Evolutionary conservation across 2,797 vertebrate species (phyloP).

Genomic region (Synaphobranchus kaupii): DNA sequence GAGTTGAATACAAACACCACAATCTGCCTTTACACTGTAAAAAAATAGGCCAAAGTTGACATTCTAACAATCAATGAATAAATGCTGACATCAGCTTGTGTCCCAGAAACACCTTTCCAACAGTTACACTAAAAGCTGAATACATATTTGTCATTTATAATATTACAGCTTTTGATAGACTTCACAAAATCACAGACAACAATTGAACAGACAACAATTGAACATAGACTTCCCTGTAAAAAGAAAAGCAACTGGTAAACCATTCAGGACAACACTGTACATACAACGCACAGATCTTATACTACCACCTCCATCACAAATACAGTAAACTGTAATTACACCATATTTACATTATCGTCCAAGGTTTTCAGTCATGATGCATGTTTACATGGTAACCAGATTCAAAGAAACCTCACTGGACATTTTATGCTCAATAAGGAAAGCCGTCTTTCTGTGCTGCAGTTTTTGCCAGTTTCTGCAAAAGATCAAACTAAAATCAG

Average conservation of each 20-base stretch:
- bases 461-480: not conserved
- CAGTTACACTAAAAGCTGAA: not conserved
- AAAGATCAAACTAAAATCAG: not conserved
- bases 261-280: not conserved
- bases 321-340: not conserved
- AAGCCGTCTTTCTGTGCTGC: not conserved
- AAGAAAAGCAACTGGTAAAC: not conserved
- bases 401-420: not conserved
- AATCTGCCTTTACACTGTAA: not conserved
- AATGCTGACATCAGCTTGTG: not conserved
- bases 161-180: not conserved
- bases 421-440: not conserved
- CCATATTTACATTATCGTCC: not conserved
- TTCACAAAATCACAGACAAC: not conserved
- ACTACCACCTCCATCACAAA: not conserved
- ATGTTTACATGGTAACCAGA: not conserved
- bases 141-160: not conserved
- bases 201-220: not conserved
- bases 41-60: not conserved
- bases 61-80: not conserved
- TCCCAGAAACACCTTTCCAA: not conserved
- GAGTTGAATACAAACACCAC: not conserved
- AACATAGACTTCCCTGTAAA: not conserved
- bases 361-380: not conserved
- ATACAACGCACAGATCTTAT: not conserved